A percentile compares a stretch with the other conserved stretches of the same genome.
Conservation (phyloP, 2,113 vertebrate genomes). For the Siniperca chuatsi region DNA sequence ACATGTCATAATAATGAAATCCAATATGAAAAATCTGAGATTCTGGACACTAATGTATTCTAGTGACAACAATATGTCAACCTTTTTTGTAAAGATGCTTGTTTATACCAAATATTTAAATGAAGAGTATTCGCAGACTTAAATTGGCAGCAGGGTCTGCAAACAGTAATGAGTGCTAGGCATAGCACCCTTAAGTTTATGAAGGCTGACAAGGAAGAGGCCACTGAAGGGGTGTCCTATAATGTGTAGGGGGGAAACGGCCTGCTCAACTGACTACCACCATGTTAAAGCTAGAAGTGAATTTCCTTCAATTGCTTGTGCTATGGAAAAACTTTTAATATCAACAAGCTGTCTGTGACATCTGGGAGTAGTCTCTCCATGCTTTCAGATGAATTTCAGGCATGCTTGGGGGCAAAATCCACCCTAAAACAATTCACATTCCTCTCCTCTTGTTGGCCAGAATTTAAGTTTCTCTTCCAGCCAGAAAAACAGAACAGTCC, state of each 20-base stretch:
- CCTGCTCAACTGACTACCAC: constrained; percentile 8
- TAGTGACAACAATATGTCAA: background rate
- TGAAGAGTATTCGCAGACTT: background rate
- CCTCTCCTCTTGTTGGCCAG: constrained; percentile 25
- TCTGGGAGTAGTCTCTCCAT: constrained; percentile 11
- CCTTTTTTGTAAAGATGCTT: background rate
- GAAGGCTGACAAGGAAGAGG: constrained; percentile 75
- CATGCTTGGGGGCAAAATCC: constrained; percentile 18
- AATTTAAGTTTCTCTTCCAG: constrained; percentile 26
- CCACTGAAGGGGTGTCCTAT: constrained; percentile 64
- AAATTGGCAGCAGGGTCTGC: background rate
- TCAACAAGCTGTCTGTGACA: constrained; percentile 9
- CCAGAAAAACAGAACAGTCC: constrained; percentile 16
- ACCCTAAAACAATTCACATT: constrained; percentile 40
- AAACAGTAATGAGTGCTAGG: constrained; percentile 6
- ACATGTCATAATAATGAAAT: background rate
- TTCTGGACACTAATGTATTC: background rate
- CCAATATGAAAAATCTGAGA: background rate
- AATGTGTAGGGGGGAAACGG: constrained; percentile 17
- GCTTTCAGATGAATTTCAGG: constrained; percentile 24
- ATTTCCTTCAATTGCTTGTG: constrained; percentile 7
- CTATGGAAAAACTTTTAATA: background rate
- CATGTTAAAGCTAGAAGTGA: background rate
- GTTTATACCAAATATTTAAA: background rate
- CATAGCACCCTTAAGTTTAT: constrained; percentile 57